phyloP scores from a whole-genome alignment of 2,797 vertebrate genomes.

The Eulemur mongoz region DNA sequence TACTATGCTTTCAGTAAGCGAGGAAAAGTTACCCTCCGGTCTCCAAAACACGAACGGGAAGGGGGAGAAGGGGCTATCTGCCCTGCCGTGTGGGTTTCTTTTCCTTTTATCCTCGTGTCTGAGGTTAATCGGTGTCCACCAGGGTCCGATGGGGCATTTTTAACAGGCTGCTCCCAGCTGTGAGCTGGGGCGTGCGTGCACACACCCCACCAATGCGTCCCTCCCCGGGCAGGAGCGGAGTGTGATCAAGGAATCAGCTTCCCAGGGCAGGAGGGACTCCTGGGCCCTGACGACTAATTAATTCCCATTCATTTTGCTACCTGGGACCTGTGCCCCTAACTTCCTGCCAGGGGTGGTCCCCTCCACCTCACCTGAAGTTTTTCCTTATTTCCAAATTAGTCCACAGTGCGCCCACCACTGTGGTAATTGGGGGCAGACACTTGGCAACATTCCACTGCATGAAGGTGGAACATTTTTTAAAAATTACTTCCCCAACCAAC shows the following conservation, averaged over 20 bases:
- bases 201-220: not conserved
- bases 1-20: not conserved
- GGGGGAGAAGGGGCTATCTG: too few species aligned
- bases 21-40: not conserved
- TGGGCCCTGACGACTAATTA: constrained; percentile 45
- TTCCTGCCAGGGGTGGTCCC: not conserved
- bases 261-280: not conserved
- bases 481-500: not conserved
- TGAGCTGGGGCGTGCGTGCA: not conserved
- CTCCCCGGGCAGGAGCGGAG: not conserved
- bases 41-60: not conserved
- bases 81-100: accelerated
- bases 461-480: not conserved
- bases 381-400: not conserved
- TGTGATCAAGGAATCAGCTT: not conserved
- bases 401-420: not conserved
- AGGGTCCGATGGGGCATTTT: not conserved
- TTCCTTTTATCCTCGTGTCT: not conserved
- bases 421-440: not conserved
- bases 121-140: not conserved
- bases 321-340: not conserved
- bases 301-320: constrained; percentile 6
- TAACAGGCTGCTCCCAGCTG: not conserved
- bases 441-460: not conserved
- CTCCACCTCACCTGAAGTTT: not conserved